These are phyloP conservation scores for Sylvilagus bachmani DNA, from an alignment of 2,113 vertebrate species.

Conservation along the genomic window DNA sequence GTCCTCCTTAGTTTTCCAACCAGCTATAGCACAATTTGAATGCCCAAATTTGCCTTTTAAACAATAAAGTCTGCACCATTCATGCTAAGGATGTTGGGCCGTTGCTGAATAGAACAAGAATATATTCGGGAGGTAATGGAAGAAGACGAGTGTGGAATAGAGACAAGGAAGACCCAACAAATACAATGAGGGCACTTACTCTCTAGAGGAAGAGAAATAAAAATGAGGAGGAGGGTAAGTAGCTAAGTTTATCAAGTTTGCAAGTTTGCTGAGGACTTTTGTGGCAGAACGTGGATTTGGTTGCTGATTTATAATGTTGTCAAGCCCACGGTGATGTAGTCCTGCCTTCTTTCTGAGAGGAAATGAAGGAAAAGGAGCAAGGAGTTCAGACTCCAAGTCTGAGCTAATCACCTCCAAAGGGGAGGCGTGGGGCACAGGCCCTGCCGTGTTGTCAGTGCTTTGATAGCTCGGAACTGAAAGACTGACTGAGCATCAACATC, in stretches of 20 bases:
- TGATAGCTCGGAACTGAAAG: not conserved
- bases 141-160: not conserved
- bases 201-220: not conserved
- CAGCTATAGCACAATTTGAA: not conserved
- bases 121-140: not conserved
- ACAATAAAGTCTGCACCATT: not conserved
- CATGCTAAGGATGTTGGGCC: not conserved
- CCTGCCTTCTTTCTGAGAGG: not conserved
- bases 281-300: not conserved
- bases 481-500: not conserved
- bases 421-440: not conserved
- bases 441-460: not conserved
- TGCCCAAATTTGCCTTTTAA: not conserved
- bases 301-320: constrained; percentile 21
- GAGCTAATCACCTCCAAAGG: constrained; percentile 7
- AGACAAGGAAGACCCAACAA: not conserved
- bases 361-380: not conserved
- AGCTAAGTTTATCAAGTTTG: not conserved
- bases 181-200: not conserved
- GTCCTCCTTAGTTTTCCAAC: not conserved
- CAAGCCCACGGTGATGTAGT: not conserved
- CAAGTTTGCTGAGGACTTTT: constrained; percentile 15
- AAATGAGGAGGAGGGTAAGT: not conserved
- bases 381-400: not conserved
- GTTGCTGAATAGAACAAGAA: not conserved